Evolutionary conservation across 2,888 invertebrate species (phyloP).

Genomic region (Dryobota labecula): DNA sequence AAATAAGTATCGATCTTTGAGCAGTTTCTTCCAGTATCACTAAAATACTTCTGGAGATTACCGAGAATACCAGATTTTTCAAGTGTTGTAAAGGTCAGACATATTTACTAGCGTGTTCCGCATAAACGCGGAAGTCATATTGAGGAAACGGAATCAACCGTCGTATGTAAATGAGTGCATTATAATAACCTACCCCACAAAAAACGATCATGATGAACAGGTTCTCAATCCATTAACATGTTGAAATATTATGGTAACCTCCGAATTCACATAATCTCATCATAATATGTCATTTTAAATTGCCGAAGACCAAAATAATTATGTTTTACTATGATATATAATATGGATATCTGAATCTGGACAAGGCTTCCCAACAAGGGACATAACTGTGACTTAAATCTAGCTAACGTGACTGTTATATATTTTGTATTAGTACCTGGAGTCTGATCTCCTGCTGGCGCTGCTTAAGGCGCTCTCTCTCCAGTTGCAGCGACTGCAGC

Average conservation of each 20-base stretch:
- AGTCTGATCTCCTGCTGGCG: slow-evolving; percentile 97
- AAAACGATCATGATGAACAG: slow-evolving; percentile 23
- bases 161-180: slow-evolving; percentile 43
- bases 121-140: slow-evolving; percentile 40
- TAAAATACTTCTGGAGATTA: neutral
- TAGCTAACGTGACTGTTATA: neutral
- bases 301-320: neutral
- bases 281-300: neutral
- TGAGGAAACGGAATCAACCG: slow-evolving; percentile 41
- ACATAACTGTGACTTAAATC: neutral
- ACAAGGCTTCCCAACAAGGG: neutral
- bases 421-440: slow-evolving; percentile 90
- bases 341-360: neutral
- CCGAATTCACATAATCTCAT: neutral
- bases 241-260: slow-evolving; percentile 5
- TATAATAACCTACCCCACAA: slow-evolving; percentile 19
- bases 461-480: slow-evolving; percentile 96
- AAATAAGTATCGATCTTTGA: neutral
- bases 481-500: slow-evolving; percentile 95
- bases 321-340: no score
- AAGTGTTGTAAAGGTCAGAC: slow-evolving; percentile 36
- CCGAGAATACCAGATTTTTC: neutral
- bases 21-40: neutral
- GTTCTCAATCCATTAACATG: slow-evolving; percentile 5
- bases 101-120: slow-evolving; percentile 34